Base-by-base conservation (phyloP, 92 coral and sea anemone species). In the Isaurus tuberculatus region DNA sequence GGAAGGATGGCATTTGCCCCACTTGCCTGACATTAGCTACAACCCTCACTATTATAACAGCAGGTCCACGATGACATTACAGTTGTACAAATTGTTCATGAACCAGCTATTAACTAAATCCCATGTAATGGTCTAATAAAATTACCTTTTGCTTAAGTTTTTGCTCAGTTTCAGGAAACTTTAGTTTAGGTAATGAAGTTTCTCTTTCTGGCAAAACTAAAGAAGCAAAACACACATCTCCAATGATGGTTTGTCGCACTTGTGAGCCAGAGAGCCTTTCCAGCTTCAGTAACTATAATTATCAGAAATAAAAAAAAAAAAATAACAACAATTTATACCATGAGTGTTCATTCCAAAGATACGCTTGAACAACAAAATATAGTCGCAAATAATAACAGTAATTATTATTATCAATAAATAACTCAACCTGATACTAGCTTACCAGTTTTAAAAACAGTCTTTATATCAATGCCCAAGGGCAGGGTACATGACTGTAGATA, bases 171-270 rank as follows among this genome's bases (percentile, higher is more conserved):
- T 92, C 84, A 27, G 99, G 94, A 81, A 96, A 96, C 65, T 72
- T 84, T 8, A 96, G 87, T 82, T 92, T 96, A 26, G 99, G 98
- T 61, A 78, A 85, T 46, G 83, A 81, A 34, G 90, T 87, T 34
- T 92, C 94, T 11, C 89, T 88, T 3, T 87, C 94, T 33, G 92
- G 83, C 8, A 85, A 71, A 11, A 88, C 86, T 3, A 97, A 87
- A 0, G 97, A 73, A 0, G 97, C 97, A 89, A 97, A 97, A 70
- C 94, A 88, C 61, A 97, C 99, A 72, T 97, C 99, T 48, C 94
- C 87, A 72, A 97, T 82, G 22, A 91, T 84, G 11, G 93, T 84
- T 80, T 87, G 98, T 55, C 95, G 93, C 17, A 92, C 97, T 55
- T 95, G 92, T n/a, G 98, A 37, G 0, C 90, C 88, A 23, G 94